These are phyloP conservation scores for Gymnopithys bicolor DNA, from an alignment of 2,797 vertebrate species.

Conservation along the genomic window DNA sequence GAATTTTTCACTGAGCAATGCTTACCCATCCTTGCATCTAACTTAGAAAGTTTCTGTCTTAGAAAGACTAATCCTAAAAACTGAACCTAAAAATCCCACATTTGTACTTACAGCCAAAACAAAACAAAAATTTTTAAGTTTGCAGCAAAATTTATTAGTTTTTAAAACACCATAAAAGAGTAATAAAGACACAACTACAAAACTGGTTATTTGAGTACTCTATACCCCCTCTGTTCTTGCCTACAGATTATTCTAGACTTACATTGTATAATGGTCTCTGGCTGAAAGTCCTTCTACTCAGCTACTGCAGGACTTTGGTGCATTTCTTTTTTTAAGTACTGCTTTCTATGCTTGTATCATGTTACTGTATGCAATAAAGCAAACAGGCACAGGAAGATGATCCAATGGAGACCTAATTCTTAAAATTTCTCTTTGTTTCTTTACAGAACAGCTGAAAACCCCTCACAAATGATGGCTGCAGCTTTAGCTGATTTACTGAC, in stretches of 20 bases:
- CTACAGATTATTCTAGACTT: background rate
- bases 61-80: background rate
- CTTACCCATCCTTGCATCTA: background rate
- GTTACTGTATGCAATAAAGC: background rate
- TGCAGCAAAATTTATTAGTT: background rate
- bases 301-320: background rate
- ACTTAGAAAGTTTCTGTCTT: background rate
- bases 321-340: background rate
- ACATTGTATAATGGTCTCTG: background rate
- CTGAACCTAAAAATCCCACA: background rate
- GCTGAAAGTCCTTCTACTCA: background rate
- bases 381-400: background rate
- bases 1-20: background rate
- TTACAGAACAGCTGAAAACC: slow-evolving; percentile 36
- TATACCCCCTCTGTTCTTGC: background rate
- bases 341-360: background rate
- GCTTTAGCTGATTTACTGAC: slow-evolving; percentile 7
- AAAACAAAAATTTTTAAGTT: background rate
- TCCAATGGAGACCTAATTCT: background rate
- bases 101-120: background rate
- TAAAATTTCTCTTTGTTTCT: slow-evolving; percentile 11
- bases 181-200: background rate
- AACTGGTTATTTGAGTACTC: background rate
- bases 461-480: slow-evolving; percentile 49
- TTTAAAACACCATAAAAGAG: background rate